Evolutionary conservation across 2,113 vertebrate species (phyloP).

Genomic region (Equus quagga): DNA sequence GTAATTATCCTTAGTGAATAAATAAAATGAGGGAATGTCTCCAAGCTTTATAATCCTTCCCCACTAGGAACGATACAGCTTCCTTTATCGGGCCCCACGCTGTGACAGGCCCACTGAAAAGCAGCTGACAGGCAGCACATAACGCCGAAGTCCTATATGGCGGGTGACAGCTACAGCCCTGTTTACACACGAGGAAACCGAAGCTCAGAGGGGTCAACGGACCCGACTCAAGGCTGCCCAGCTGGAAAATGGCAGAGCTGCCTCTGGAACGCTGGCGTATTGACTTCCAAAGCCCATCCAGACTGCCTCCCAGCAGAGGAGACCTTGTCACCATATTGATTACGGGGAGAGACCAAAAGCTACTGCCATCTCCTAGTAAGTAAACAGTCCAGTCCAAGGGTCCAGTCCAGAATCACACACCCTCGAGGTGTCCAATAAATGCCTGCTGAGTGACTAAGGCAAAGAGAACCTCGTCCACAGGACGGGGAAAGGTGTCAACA

Average conservation of each 20-base stretch:
- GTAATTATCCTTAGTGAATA: constrained; percentile 36
- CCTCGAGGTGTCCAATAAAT: constrained; percentile 11
- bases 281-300: neutral
- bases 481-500: neutral
- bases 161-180: neutral
- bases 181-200: neutral
- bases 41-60: neutral
- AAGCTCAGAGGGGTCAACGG: neutral
- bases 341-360: constrained; percentile 47
- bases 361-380: neutral
- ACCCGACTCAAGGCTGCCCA: neutral
- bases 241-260: neutral
- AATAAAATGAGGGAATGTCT: constrained; percentile 8
- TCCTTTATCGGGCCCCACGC: neutral
- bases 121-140: neutral
- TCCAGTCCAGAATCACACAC: constrained; percentile 20
- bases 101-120: neutral
- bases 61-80: neutral
- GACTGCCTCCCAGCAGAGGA: neutral
- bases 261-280: neutral
- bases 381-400: constrained; percentile 68
- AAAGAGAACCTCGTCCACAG: neutral
- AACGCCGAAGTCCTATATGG: neutral
- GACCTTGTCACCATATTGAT: constrained; percentile 47
- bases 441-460: neutral